Base-by-base conservation (phyloP, 2,888 invertebrate genomes). In the Drosophila limbata region DNA sequence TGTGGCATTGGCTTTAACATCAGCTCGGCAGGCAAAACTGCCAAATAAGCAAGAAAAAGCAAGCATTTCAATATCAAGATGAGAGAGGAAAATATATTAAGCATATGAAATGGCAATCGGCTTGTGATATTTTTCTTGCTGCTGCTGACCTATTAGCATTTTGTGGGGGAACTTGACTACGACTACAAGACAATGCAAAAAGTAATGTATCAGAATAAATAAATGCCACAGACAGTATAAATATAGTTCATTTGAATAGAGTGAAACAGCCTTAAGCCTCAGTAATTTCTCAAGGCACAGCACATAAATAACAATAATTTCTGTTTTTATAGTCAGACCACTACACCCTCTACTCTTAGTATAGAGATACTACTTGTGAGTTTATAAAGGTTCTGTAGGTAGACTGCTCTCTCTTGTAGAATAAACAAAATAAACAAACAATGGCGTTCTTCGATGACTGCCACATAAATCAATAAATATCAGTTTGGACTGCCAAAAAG, bases 81-180 rank as follows among this genome's bases (percentile, higher is more conserved):
- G 28, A 35, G 28, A 48, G 48, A 31, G 8, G 33, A 17, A 52
- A 35, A 52, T 51, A 37, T 40, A 40, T 39, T 21, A 39, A 77
- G 47, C 39, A 50, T 31, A 45, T 53, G 51, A 64, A 73, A 69
- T 59, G 57, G 45, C 42, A 69, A 64, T 25, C 47, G 55, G 62
- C 51, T 73, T 69, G 35, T 44, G 31, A 31, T 57, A 52, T 72
- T 52, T 45, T 51, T 50, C 19, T 47, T 55, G 11, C 44, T 55
- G 40, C 47, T 52, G 37, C 19, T 55, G 45, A 48, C 74, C 66
- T 77, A 81, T 81, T 69, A 69, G 64, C 70, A 81, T 77, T 77
- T 76, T 68, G 53, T 47, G 44, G 4, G 21, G 42, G 52, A 48
- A 45, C 63, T 17, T n/a, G 33, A 15, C 37, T 40, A n/a, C 45